Conservation (phyloP, 1,140 invertebrate species). For the Pseudomyrmex pallidus region DNA sequence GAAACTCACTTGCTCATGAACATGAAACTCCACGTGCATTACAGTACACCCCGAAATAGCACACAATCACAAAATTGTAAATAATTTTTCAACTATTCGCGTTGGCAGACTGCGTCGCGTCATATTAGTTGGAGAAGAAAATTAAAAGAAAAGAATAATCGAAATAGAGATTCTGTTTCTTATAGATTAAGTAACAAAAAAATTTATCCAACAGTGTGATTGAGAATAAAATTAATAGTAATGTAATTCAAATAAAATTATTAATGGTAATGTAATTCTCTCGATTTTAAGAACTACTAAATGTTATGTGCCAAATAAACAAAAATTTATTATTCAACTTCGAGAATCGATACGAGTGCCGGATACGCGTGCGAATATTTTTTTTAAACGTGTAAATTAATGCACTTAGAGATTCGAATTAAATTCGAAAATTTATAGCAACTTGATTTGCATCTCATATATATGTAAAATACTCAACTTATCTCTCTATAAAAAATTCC, state of each 20-base stretch:
- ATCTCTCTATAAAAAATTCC: no score
- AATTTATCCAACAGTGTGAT: no score
- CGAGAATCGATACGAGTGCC: no score
- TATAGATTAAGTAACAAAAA: no score
- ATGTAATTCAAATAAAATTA: not conserved
- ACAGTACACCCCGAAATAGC: conserved; percentile 4
- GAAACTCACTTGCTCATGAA: conserved; percentile 26
- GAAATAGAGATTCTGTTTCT: not conserved
- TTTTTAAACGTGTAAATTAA: no score
- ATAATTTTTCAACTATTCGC: not conserved
- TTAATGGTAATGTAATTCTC: not conserved
- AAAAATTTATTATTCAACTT: no score
- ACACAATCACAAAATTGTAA: conserved; percentile 11
- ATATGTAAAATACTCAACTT: no score
- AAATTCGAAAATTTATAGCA: no score
- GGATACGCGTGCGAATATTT: no score
- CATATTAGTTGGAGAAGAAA: not conserved
- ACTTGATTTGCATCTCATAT: no score
- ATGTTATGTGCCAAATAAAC: no score
- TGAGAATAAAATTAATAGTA: not conserved
- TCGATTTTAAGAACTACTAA: not conserved
- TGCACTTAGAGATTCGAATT: no score
- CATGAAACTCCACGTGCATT: not conserved
- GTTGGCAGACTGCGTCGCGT: not conserved
- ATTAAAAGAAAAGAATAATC: not conserved